Conservation (phyloP, 2,797 vertebrate genomes). For the Pelobates cultripes region DNA sequence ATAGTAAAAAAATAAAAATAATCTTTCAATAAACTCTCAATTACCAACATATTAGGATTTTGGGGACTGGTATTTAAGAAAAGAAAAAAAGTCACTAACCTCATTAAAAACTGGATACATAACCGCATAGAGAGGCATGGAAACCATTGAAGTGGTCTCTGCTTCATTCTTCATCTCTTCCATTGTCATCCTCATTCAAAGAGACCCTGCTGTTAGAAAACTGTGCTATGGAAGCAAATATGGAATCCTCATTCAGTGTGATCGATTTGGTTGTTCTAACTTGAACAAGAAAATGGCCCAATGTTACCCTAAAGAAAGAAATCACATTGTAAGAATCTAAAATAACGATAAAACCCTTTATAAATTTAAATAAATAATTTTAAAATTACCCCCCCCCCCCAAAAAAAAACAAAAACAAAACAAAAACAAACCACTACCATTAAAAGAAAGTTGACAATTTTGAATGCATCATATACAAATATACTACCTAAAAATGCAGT, state of each 20-base stretch:
- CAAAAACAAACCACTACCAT: too few relatives aligned
- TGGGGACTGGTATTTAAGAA: too few relatives aligned
- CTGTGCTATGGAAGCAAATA: constrained; percentile 71
- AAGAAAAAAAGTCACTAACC: constrained; percentile 66
- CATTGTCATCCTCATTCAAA: constrained; percentile 97
- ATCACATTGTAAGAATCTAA: background rate
- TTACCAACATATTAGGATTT: too few relatives aligned
- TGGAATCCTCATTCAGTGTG: constrained; percentile 77
- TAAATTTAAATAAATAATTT: background rate
- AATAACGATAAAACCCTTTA: background rate
- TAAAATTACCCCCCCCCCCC: too few relatives aligned
- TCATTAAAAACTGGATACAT: constrained; percentile 96
- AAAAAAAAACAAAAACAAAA: too few relatives aligned
- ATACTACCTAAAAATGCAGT: too few relatives aligned
- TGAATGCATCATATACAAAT: too few relatives aligned
- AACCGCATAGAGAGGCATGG: constrained; percentile 90
- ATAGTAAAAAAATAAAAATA: too few relatives aligned
- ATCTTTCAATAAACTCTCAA: too few relatives aligned
- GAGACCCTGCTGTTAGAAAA: constrained; percentile 76
- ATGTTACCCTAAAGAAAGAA: constrained; percentile 3
- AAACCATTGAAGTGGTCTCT: constrained; percentile 86
- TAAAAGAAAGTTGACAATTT: too few relatives aligned
- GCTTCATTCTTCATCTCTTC: constrained; percentile 96
- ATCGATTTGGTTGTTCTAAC: constrained; percentile 61
- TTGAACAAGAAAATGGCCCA: constrained; percentile 58